Base-by-base conservation (phyloP, 2,888 invertebrate species). In the Epirrhoe tristata region DNA sequence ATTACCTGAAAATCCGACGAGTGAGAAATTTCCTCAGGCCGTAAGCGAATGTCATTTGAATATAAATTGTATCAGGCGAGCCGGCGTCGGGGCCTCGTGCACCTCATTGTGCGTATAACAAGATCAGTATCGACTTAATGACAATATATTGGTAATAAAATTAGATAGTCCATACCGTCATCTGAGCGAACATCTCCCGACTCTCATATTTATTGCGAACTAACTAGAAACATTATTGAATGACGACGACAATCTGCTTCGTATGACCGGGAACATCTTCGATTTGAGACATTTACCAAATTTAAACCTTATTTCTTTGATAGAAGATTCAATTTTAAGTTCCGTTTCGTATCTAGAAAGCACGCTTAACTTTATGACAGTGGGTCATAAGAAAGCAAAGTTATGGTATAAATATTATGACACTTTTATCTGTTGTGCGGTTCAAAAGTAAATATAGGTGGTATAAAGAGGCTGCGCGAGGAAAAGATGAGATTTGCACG, bases 131-230 rank as follows among this genome's bases (percentile, higher is more conserved):
- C 93, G 89, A 88, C 91, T 91, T 93, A 93, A 93, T 93, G 93
- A 93, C 93, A 93, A 93, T 93, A 93, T 93, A 93, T 93, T 93
- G 93, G 91, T 92, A 90, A 92, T 93, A 93, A 93, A 93, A 91
- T 93, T 91, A 92, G 93, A 93, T 93, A 91, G 93, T 88, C 90
- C 86, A 85, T 86, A 84, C 85, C 89, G 90, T 92, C 91, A 91
- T 88, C 85, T 83, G 78, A 81, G 81, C 81, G 85, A 87, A 90
- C 90, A 89, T 89, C 82, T 78, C 77, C 82, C 83, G 83, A 90
- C 86, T 91, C 88, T 93, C 88, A 89, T 88, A 87, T 93, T 89
- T 92, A 93, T 90, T 87, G 91, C 91, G 74, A 92, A 88, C 90
- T 79, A 87, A 90, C 91, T 91, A 91, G 91, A 87, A 88, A 91